These are phyloP conservation scores for Oreocharis arfaki DNA, from an alignment of 2,113 vertebrate species.

Conservation along the genomic window DNA sequence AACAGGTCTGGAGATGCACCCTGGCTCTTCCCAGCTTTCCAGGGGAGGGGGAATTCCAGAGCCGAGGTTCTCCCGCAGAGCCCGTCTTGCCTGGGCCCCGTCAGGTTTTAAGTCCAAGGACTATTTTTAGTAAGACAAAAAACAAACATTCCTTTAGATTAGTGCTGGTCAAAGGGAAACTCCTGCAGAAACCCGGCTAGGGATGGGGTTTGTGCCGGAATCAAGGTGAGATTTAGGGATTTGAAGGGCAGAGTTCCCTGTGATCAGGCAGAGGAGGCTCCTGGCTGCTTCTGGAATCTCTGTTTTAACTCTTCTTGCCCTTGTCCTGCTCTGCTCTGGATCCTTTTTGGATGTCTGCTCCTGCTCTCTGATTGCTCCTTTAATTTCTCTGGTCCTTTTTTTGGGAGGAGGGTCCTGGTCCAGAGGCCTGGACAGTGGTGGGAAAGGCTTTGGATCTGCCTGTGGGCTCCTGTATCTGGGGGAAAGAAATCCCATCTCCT, in stretches of 20 bases:
- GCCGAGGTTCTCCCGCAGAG: neutral
- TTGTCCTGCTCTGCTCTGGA: neutral
- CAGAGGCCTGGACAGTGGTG: neutral
- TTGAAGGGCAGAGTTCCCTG: neutral
- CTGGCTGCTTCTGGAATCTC: neutral
- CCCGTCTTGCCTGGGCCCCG: fast-evolving
- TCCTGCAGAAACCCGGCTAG: fast-evolving
- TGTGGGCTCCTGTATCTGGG: neutral
- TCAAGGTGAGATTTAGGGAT: neutral
- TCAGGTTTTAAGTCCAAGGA: neutral
- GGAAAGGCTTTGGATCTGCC: neutral
- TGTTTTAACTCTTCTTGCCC: neutral
- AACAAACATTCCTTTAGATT: neutral
- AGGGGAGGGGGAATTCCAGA: neutral
- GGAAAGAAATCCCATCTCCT: fast-evolving
- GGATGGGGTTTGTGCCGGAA: neutral
- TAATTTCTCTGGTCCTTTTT: neutral
- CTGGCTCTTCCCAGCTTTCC: neutral
- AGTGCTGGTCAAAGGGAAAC: neutral
- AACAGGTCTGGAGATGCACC: neutral
- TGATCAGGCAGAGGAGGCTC: neutral
- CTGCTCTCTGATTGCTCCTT: neutral
- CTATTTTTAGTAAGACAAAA: neutral
- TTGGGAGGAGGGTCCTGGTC: neutral
- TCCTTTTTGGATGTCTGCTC: neutral